These are phyloP conservation scores for Nicator chloris DNA, from an alignment of 2,113 vertebrate species.

Conservation along the genomic window DNA sequence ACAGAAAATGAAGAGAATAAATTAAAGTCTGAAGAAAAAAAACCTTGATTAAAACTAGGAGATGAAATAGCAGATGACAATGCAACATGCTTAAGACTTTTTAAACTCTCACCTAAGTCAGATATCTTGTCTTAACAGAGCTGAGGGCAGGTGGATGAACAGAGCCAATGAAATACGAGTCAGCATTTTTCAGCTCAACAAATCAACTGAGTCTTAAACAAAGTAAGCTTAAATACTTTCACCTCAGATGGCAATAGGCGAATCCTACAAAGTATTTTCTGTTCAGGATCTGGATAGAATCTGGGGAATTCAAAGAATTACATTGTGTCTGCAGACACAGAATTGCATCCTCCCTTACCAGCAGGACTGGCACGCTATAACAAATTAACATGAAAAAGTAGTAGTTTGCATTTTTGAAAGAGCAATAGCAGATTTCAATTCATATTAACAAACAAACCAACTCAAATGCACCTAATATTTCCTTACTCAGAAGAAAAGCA, in stretches of 20 bases:
- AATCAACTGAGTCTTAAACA: not conserved
- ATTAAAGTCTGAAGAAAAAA: not conserved
- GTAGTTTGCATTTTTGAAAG: constrained; percentile 25
- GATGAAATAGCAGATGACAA: not conserved
- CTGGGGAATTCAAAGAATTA: not conserved
- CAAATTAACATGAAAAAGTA: constrained; percentile 12
- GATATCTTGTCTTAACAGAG: not conserved
- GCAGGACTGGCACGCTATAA: not conserved
- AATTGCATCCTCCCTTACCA: not conserved
- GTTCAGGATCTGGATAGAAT: not conserved
- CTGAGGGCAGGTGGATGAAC: not conserved
- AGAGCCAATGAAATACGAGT: fast-evolving
- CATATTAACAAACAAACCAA: constrained; percentile 26
- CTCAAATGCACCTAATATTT: constrained; percentile 38
- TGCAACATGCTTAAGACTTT: not conserved
- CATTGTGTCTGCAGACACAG: not conserved
- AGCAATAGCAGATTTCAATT: not conserved
- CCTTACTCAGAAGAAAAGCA: not conserved
- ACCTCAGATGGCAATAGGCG: not conserved
- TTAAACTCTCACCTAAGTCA: not conserved
- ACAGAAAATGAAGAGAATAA: not conserved
- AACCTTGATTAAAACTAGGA: not conserved
- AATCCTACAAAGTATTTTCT: not conserved
- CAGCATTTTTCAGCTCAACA: not conserved
- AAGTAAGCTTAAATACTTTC: not conserved